These are phyloP conservation scores for Pharmacophagus antenor DNA, from an alignment of 2,888 invertebrate species.

Conservation along the genomic window DNA sequence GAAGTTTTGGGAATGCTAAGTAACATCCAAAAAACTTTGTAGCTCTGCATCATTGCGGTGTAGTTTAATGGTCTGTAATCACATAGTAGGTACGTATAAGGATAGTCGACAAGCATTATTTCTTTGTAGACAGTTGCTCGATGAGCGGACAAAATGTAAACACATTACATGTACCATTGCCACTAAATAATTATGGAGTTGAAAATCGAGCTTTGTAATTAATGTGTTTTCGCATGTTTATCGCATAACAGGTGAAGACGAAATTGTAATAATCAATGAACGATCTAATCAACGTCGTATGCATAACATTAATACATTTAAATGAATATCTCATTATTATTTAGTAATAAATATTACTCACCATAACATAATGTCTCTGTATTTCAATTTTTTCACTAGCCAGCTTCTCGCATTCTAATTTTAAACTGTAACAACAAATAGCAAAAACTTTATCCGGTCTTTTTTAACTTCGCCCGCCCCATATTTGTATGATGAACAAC, in stretches of 20 bases:
- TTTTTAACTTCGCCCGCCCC: too few species aligned
- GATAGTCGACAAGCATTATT: constrained; percentile 32
- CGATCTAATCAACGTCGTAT: too few species aligned
- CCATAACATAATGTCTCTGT: constrained; percentile 95
- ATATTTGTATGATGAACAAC: neutral
- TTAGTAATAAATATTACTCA: constrained; percentile 69
- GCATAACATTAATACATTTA: too few species aligned
- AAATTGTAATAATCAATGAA: too few species aligned
- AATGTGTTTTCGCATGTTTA: too few species aligned
- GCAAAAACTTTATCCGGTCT: constrained; percentile 1
- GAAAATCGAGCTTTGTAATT: too few species aligned
- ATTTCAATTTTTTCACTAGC: constrained; percentile 94
- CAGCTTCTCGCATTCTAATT: constrained; percentile 94
- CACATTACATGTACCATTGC: constrained; percentile 41
- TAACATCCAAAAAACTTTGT: neutral
- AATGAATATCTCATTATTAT: too few species aligned
- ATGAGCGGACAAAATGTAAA: constrained; percentile 35
- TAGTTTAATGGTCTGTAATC: constrained; percentile 3
- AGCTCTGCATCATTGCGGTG: neutral
- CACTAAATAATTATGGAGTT: constrained; percentile 46
- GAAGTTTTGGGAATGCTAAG: too few species aligned
- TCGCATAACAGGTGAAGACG: too few species aligned
- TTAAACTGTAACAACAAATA: constrained; percentile 83
- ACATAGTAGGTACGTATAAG: constrained; percentile 27
- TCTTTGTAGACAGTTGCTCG: constrained; percentile 36